Percentiles rank a stretch among this genome's conserved stretches.
Conservation (phyloP, 2,888 invertebrate genomes). For the Drosophila pseudotakahashii region DNA sequence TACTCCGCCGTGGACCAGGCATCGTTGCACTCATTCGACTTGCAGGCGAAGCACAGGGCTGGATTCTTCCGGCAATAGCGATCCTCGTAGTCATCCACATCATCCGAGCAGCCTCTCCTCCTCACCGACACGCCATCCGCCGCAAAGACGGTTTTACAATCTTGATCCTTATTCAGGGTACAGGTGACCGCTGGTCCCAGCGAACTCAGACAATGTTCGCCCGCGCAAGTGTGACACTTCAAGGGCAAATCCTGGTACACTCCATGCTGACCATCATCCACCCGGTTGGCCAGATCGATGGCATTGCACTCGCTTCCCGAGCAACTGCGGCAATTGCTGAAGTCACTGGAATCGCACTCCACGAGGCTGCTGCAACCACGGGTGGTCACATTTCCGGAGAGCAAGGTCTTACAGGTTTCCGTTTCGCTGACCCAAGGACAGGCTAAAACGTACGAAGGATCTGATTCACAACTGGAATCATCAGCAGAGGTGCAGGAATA, state of each 20-base stretch:
- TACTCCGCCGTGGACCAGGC: conserved; percentile 70
- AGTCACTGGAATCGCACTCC: conserved; percentile 67
- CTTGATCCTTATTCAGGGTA: conserved; percentile 63
- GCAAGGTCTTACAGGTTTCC: conserved; percentile 73
- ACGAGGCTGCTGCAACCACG: conserved; percentile 79
- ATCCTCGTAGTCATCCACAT: conserved; percentile 80
- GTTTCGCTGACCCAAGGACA: conserved; percentile 65
- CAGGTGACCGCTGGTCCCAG: conserved; percentile 73
- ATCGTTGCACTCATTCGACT: conserved; percentile 82
- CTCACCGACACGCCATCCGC: conserved; percentile 61
- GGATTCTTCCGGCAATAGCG: conserved; percentile 74
- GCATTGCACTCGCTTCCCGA: conserved; percentile 72
- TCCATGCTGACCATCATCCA: conserved; percentile 79
- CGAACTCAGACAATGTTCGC: conserved; percentile 70
- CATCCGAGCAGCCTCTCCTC: conserved; percentile 77
- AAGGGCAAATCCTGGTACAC: conserved; percentile 80
- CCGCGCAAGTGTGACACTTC: conserved; percentile 75
- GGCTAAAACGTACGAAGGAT: conserved; percentile 55
- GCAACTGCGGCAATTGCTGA: conserved; percentile 77
- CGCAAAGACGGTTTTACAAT: conserved; percentile 81
- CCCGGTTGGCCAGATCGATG: conserved; percentile 73
- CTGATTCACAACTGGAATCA: conserved; percentile 74
- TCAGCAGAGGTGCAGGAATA: conserved; percentile 73
- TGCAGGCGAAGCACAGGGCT: conserved; percentile 72
- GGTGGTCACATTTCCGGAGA: conserved; percentile 68